Evolutionary conservation across 2,797 vertebrate species (phyloP).

Genomic region (Xiphophorus birchmanni): DNA sequence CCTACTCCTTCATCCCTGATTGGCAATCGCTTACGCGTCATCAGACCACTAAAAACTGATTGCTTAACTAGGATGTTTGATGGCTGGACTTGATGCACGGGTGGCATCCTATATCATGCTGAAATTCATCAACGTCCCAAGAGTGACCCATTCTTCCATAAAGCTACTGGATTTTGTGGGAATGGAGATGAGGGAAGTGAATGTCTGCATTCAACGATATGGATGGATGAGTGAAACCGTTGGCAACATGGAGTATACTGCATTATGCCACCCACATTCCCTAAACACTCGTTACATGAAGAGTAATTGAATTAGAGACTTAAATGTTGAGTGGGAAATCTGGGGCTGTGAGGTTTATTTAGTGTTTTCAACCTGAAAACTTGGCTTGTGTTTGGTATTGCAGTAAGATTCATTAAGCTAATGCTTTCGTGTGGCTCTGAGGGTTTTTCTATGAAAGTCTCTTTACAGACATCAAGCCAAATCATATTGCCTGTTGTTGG

Average conservation of each 20-base stretch:
- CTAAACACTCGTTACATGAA: slow-evolving; percentile 29
- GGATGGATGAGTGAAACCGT: neutral
- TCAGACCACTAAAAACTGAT: neutral
- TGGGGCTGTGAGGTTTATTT: slow-evolving; percentile 6
- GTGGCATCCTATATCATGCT: neutral
- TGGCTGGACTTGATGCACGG: neutral
- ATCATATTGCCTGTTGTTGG: slow-evolving; percentile 48
- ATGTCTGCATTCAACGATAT: neutral
- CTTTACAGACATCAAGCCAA: slow-evolving; percentile 36
- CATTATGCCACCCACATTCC: neutral
- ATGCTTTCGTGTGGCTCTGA: slow-evolving; percentile 50
- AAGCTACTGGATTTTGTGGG: neutral
- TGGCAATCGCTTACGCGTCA: neutral
- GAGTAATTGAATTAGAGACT: slow-evolving; percentile 50
- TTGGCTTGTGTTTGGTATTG: slow-evolving; percentile 33
- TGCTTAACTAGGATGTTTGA: neutral
- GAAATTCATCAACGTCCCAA: neutral
- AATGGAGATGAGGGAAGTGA: neutral
- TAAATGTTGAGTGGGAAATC: slow-evolving; percentile 21
- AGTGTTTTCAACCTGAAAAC: slow-evolving; percentile 25
- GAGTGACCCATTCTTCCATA: neutral
- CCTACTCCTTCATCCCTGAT: neutral
- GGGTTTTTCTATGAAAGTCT: slow-evolving; percentile 5
- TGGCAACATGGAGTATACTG: neutral
- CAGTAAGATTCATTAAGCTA: slow-evolving; percentile 50